These are phyloP conservation scores for Lithobates pipiens DNA, from an alignment of 2,797 vertebrate species.

Conservation along the genomic window DNA sequence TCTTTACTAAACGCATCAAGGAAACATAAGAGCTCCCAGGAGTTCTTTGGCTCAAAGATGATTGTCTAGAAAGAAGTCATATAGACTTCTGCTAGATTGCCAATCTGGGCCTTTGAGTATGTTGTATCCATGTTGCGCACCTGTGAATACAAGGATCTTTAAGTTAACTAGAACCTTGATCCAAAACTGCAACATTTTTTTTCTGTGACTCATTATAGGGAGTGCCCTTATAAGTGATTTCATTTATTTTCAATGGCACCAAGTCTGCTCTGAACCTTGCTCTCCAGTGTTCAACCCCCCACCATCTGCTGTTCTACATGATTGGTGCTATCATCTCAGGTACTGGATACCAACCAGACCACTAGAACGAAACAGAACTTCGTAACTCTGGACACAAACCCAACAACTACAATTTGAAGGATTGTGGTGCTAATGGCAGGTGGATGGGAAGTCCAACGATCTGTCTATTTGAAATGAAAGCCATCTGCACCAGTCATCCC, in stretches of 20 bases:
- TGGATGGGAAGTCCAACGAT: slow-evolving; percentile 77
- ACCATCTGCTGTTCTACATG: slow-evolving; percentile 81
- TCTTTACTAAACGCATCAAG: too few relatives aligned
- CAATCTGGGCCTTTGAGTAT: too few relatives aligned
- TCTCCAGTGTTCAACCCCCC: slow-evolving; percentile 82
- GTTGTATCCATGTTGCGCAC: too few relatives aligned
- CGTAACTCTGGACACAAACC: slow-evolving; percentile 78
- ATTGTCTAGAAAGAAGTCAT: too few relatives aligned
- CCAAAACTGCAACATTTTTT: slow-evolving; percentile 73
- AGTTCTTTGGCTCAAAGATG: too few relatives aligned
- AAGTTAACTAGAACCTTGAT: slow-evolving; percentile 70
- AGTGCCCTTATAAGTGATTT: slow-evolving; percentile 82
- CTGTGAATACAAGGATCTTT: too few relatives aligned
- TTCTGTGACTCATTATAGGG: slow-evolving; percentile 78
- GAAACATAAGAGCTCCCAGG: too few relatives aligned
- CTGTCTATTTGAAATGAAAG: slow-evolving; percentile 74
- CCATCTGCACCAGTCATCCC: slow-evolving; percentile 26
- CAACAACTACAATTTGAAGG: slow-evolving; percentile 83
- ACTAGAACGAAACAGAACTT: slow-evolving; percentile 95
- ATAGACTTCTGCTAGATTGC: too few relatives aligned
- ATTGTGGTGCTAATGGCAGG: slow-evolving; percentile 89
- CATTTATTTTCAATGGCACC: slow-evolving; percentile 79
- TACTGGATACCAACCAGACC: slow-evolving; percentile 97
- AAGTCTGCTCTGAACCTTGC: slow-evolving; percentile 78
- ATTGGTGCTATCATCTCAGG: slow-evolving; percentile 99